Evolutionary conservation across 1,140 invertebrate genomes (phyloP).

Genomic region (Pseudomyrmex concolor): DNA sequence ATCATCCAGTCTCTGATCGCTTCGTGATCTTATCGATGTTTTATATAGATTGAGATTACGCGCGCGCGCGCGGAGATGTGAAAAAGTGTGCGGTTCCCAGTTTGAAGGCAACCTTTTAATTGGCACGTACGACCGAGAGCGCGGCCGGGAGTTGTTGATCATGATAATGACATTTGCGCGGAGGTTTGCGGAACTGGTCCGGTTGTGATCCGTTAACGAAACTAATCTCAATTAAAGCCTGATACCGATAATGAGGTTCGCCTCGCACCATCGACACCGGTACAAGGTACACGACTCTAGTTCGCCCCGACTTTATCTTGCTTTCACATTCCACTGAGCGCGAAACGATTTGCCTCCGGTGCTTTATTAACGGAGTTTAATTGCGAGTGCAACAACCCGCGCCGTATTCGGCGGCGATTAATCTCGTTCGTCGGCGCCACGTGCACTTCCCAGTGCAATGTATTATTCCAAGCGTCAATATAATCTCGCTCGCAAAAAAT

Average conservation of each 20-base stretch:
- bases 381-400: conserved; percentile 76
- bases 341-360: conserved; percentile 78
- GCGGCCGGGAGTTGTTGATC: conserved; percentile 54
- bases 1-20: conserved; percentile 6
- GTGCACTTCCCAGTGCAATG: conserved; percentile 62
- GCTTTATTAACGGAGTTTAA: conserved; percentile 79
- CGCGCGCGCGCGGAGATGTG: conserved; percentile 15
- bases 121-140: conserved; percentile 12
- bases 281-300: conserved; percentile 32
- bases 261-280: conserved; percentile 22
- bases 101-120: conserved; percentile 50
- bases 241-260: conserved; percentile 69
- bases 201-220: conserved; percentile 65
- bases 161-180: conserved; percentile 73
- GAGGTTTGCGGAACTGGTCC: conserved; percentile 59
- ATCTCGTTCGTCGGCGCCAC: conserved; percentile 76
- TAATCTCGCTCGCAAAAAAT: conserved; percentile 36
- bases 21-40: conserved; percentile 48
- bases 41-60: conserved; percentile 19
- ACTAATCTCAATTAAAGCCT: conserved; percentile 73
- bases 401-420: conserved; percentile 75
- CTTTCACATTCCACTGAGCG: conserved; percentile 79
- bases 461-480: conserved; percentile 40
- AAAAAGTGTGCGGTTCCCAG: conserved; percentile 20
- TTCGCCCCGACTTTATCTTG: conserved; percentile 70